Base-by-base conservation (phyloP, 2,113 vertebrate genomes). In the Neotragus moschatus region DNA sequence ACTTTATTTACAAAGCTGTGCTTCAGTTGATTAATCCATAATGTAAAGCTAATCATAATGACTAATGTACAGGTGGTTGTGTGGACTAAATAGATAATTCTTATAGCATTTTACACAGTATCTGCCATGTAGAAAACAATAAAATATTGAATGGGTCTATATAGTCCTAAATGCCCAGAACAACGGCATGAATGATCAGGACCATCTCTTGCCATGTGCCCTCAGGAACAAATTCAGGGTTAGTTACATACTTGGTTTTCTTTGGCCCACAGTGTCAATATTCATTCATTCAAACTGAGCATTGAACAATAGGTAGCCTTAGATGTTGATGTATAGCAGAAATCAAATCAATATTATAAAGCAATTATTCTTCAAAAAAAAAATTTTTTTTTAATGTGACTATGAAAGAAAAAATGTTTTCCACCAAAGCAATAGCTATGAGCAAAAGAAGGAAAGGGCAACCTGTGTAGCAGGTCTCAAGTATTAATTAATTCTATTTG, bases 1-100 rank as follows among this genome's bases (percentile, higher is more conserved):
- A 95, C 39, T 39, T 92, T 90, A 92, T 82, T 97, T 92, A 92
- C 21, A 79, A 91, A 91, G 88, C 56, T 61, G 53, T 73, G 43
- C 58, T 92, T 81, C 28, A 26, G 70, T 56, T 86, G 55, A 92
- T 66, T 84, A 86, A 96, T 23, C 53, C 84, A 56, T 60, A 49
- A 63, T 21, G n/a, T 56, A 80, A 89, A 93, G 75, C 23, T 82
- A 93, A 86, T 86, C 66, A 73, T 79, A 79, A 95, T 17, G 49
- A 25, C 28, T 77, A 70, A 26, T 39, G 39, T 49, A 79, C 11
- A 81, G 33, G n/a, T 33, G 39, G 4, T 43, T 84, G 5, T 60
- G n/a, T 85, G 77, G 63, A 80, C 86, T 88, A 82, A 90, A 23
- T 12, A 73, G 51, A 43, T 86, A 96, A 86, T 94, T 36, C 58